Conservation (phyloP, 2,113 vertebrate genomes). For the Bostrychus sinensis region DNA sequence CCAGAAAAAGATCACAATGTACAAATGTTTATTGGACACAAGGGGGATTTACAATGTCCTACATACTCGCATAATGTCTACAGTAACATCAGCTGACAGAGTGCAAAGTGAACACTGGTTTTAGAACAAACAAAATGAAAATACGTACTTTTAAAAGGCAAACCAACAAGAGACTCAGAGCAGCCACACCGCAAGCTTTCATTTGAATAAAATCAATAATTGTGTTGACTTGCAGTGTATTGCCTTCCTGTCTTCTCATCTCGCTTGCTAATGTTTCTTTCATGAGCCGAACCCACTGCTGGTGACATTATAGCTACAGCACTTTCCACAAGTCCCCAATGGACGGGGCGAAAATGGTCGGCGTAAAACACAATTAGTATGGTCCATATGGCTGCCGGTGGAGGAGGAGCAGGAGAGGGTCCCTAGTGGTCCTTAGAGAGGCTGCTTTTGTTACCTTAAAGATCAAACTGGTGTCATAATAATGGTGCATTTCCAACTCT, state of each 20-base stretch:
- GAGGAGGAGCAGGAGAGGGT: constrained; percentile 63
- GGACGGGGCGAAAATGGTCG: constrained; percentile 74
- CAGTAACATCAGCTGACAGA: constrained; percentile 30
- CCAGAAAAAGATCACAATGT: constrained; percentile 4
- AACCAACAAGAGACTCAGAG: constrained; percentile 34
- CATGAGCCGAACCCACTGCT: constrained; percentile 74
- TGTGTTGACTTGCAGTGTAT: constrained; percentile 77
- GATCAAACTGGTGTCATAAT: constrained; percentile 75
- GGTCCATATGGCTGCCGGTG: constrained; percentile 76
- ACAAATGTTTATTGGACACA: background rate
- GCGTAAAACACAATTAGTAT: constrained; percentile 78
- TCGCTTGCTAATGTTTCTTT: constrained; percentile 79
- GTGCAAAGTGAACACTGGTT: constrained; percentile 17
- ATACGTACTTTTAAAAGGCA: constrained; percentile 47
- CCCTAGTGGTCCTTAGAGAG: constrained; percentile 62
- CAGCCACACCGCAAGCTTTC: constrained; percentile 47
- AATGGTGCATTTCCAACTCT: constrained; percentile 56
- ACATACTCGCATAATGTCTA: constrained; percentile 18
- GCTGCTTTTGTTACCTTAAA: constrained; percentile 71
- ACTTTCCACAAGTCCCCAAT: constrained; percentile 74
- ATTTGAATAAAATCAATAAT: constrained; percentile 81
- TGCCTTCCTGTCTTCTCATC: constrained; percentile 76
- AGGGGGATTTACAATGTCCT: constrained; percentile 14
- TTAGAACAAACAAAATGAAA: constrained; percentile 33
- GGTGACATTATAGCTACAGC: constrained; percentile 76